Conservation (phyloP, 1,140 invertebrate species). For the Drosophila orena region DNA sequence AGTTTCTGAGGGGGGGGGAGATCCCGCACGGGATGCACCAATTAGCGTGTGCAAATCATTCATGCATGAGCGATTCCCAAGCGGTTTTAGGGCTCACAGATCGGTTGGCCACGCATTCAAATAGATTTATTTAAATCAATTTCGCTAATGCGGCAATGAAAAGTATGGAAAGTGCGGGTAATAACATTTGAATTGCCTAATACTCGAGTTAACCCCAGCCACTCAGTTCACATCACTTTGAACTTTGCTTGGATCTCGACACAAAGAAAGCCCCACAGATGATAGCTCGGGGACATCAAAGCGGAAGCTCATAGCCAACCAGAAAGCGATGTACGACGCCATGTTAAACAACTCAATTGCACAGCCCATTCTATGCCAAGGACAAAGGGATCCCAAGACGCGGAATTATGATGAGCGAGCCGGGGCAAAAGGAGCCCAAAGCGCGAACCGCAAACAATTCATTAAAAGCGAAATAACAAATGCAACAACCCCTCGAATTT, state of each 20-base stretch:
- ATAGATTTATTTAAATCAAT: constrained; percentile 76
- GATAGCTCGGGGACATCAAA: constrained; percentile 34
- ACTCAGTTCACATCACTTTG: constrained; percentile 21
- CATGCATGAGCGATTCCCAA: constrained; percentile 70
- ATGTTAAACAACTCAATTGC: constrained; percentile 80
- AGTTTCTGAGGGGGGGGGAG: neutral
- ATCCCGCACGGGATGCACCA: constrained; percentile 50
- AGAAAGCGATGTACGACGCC: constrained; percentile 66
- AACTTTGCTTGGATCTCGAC: constrained; percentile 42
- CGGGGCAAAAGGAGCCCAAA: constrained; percentile 16
- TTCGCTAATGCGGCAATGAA: constrained; percentile 55
- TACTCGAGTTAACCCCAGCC: constrained; percentile 32
- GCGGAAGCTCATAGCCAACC: constrained; percentile 5
- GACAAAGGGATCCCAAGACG: constrained; percentile 51
- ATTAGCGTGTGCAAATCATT: constrained; percentile 78
- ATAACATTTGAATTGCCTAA: constrained; percentile 34
- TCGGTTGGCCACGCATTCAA: constrained; percentile 36
- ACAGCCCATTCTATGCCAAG: constrained; percentile 49
- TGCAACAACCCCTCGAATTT: constrained; percentile 48
- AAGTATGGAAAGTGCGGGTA: constrained; percentile 46
- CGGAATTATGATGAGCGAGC: constrained; percentile 51
- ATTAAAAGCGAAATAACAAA: constrained; percentile 70
- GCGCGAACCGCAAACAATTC: constrained; percentile 68
- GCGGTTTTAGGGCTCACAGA: constrained; percentile 57
- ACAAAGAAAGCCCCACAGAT: constrained; percentile 19